Conservation (phyloP, 2,888 invertebrate species). For the Allophyes oxyacanthae region DNA sequence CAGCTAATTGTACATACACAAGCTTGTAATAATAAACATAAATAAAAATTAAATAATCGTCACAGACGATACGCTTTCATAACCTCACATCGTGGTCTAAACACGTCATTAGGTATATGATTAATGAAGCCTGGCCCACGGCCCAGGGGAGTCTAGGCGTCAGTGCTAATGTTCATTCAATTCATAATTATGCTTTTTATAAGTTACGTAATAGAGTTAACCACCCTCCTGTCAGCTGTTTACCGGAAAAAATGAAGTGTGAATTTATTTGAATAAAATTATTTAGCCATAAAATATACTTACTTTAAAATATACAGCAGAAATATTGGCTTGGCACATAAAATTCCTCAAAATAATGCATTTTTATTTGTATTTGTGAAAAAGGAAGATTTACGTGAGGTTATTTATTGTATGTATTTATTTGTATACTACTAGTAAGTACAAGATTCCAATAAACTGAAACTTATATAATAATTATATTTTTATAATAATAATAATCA, state of each 20-base stretch:
- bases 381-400: too few relatives aligned
- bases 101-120: conserved; percentile 76
- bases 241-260: conserved; percentile 45
- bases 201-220: conserved; percentile 58
- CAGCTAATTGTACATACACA: conserved; percentile 10
- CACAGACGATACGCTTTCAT: conserved; percentile 58
- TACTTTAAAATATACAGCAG: too few relatives aligned
- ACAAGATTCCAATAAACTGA: too few relatives aligned
- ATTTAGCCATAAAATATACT: conserved; percentile 1
- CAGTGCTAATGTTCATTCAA: conserved; percentile 75
- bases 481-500: too few relatives aligned
- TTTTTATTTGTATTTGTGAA: too few relatives aligned
- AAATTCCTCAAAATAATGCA: too few relatives aligned
- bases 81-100: conserved; percentile 59
- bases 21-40: conserved; percentile 37
- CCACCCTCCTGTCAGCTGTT: conserved; percentile 57
- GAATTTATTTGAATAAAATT: conserved; percentile 47
- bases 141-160: conserved; percentile 76
- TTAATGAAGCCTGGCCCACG: conserved; percentile 70
- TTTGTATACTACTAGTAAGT: too few relatives aligned
- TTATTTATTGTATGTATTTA: too few relatives aligned
- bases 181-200: conserved; percentile 74
- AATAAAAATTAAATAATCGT: conserved; percentile 66
- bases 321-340: too few relatives aligned
- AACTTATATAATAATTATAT: too few relatives aligned